Percentiles rank a stretch among this genome's conserved stretches.
These are phyloP conservation scores for Phenacoccus solenopsis DNA, from an alignment of 1,140 invertebrate genomes.

Conservation along the genomic window DNA sequence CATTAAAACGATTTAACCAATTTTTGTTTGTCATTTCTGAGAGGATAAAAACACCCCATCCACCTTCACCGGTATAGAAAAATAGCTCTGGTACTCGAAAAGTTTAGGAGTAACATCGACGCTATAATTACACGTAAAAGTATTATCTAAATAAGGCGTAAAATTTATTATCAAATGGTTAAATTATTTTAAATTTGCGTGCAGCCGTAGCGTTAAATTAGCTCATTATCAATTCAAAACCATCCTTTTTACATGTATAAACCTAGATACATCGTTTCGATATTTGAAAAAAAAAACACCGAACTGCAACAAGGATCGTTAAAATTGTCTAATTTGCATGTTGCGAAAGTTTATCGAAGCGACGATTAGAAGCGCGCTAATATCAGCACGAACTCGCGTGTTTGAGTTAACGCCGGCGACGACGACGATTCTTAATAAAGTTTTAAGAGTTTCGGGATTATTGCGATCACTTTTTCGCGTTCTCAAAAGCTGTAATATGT, in stretches of 20 bases:
- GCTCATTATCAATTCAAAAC: not conserved
- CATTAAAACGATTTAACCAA: no score
- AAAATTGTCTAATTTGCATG: not conserved
- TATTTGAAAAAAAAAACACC: not conserved
- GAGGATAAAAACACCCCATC: no score
- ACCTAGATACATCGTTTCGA: no score
- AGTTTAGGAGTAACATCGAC: no score
- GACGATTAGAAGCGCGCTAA: not conserved
- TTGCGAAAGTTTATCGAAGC: not conserved
- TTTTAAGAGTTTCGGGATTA: not conserved
- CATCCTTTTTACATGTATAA: no score
- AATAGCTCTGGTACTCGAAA: no score
- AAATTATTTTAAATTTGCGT: not conserved
- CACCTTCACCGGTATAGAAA: no score
- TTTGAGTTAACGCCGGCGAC: no score
- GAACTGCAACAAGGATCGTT: not conserved
- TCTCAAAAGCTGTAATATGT: not conserved
- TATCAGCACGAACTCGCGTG: not conserved
- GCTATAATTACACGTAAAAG: no score
- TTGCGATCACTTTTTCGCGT: not conserved
- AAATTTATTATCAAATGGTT: no score
- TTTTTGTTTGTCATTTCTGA: no score
- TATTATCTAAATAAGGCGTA: no score
- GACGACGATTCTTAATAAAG: not conserved
- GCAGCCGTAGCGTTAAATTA: not conserved